A percentile compares a stretch with the other conserved stretches of the same genome.
phyloP scores from a whole-genome alignment of 2,888 invertebrate species.

The Caenorhabditis afra region DNA sequence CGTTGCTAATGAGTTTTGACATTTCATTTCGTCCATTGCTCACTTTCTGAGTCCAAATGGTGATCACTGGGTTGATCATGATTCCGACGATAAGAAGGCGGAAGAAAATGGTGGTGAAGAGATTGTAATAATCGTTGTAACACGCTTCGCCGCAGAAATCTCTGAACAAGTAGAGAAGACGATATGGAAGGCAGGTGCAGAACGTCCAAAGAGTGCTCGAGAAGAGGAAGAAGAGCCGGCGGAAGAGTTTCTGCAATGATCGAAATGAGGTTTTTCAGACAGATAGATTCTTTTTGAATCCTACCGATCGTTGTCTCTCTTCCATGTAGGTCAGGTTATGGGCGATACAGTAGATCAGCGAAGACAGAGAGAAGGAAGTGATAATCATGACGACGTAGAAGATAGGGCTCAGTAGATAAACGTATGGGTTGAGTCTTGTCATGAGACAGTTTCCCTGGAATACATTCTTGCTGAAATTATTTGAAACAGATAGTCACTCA shows the following conservation, averaged over 20 bases:
- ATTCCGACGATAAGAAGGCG: conserved; percentile 77
- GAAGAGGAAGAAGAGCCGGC: conserved; percentile 79
- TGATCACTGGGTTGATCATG: conserved; percentile 78
- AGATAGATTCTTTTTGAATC: neutral
- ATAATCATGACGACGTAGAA: conserved; percentile 78
- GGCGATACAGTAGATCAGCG: conserved; percentile 78
- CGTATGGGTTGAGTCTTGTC: conserved; percentile 50
- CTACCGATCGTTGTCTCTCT: conserved; percentile 72
- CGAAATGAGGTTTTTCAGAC: too few species aligned
- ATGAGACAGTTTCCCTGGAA: conserved; percentile 61
- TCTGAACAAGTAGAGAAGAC: conserved; percentile 73
- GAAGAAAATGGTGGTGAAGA: conserved; percentile 69
- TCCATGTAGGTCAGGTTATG: conserved; percentile 75
- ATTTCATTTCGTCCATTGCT: conserved; percentile 19
- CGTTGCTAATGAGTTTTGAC: too few species aligned
- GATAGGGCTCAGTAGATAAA: conserved; percentile 66
- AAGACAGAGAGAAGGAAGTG: conserved; percentile 75
- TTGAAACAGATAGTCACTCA: conserved; percentile 35
- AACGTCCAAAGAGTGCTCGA: conserved; percentile 80
- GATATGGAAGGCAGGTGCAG: conserved; percentile 78
- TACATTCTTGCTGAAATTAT: too few species aligned
- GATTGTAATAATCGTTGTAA: conserved; percentile 5
- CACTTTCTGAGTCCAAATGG: conserved; percentile 77
- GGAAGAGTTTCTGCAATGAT: conserved; percentile 75
- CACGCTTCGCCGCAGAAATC: conserved; percentile 58